Percentiles rank a stretch among this genome's conserved stretches.
phyloP scores from a whole-genome alignment of 2,113 vertebrate species.

The Amphilophus citrinellus region DNA sequence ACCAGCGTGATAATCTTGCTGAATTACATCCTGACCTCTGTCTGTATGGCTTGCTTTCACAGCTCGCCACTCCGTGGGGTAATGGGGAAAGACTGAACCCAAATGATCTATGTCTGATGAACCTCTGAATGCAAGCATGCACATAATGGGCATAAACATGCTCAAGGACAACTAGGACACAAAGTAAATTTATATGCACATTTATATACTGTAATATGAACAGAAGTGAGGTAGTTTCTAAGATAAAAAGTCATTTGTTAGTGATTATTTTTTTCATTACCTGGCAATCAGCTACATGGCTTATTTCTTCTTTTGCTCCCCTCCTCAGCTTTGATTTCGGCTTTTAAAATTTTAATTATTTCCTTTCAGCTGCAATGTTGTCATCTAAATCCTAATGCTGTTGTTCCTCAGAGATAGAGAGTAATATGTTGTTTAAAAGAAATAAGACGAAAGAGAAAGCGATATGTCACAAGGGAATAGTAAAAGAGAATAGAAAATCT shows the following conservation, averaged over 20 bases:
- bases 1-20: constrained; percentile 67
- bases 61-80: constrained; percentile 59
- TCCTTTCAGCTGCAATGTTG: constrained; percentile 31
- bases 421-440: constrained; percentile 53
- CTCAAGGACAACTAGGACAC: constrained; percentile 54
- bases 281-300: background rate
- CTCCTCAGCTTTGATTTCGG: constrained; percentile 19
- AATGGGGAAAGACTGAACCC: constrained; percentile 63
- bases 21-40: constrained; percentile 75
- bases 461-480: constrained; percentile 23
- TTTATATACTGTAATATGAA: background rate
- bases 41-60: constrained; percentile 66
- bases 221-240: background rate
- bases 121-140: constrained; percentile 36
- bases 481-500: constrained; percentile 40
- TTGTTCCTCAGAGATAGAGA: constrained; percentile 36
- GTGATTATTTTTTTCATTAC: constrained; percentile 16
- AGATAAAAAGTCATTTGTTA: constrained; percentile 10
- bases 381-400: constrained; percentile 32
- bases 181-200: constrained; percentile 2
- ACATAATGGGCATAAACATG: constrained; percentile 45
- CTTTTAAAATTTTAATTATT: constrained; percentile 42
- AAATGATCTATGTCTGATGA: constrained; percentile 67
- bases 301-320: constrained; percentile 9
- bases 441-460: constrained; percentile 40